Evolutionary conservation across 2,888 invertebrate genomes (phyloP), one percentile per base, ranked within the genome.

Genomic region (Ochlodes sylvanus): DNA sequence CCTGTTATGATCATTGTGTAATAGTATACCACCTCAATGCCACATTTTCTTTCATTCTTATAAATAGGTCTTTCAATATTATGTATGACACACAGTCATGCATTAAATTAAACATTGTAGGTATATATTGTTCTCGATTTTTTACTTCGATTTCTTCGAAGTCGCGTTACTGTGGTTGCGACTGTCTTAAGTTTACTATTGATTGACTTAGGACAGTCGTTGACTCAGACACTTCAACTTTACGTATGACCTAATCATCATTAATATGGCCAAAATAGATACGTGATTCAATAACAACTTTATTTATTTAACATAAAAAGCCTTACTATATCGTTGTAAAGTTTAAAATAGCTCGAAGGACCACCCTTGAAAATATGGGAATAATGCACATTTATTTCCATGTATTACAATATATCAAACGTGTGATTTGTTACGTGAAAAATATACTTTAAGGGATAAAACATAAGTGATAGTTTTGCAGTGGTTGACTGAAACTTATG

Each of bases 331-430:
- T 58, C 0, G 32, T n/a, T 12, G 55, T 71, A 78, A 70, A 75
- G 79, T 77, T 72, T 66, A 79, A 76, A 76, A 70, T 79, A 64
- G 69, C 67, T 68, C 71, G 70, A 50, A 63, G 47, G 42, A 42
- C 47, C 70, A 74, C 73, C 72, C 75, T 75, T 71, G 66, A 70
- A 70, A 72, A 72, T 72, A 70, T 70, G 73, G 41, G 70, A 76
- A 76, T 75, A 81, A 80, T 77, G 79, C 75, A 77, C 71, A 72
- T 71, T 68, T 69, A 73, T 73, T 74, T 74, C 63, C 73, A 73
- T 73, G 50, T 54, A 71, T 69, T 69, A 68, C 57, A 64, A 71
- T 68, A 63, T 21, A 42, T 60, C 60, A 60, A 61, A 66, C 57
- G 58, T 65, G 38, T 14, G 47, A 21, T 21, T 12, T 32, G 12